Percentiles rank a stretch among this genome's conserved stretches.
Conservation (phyloP, 2,888 invertebrate genomes). For the Antitype chi region DNA sequence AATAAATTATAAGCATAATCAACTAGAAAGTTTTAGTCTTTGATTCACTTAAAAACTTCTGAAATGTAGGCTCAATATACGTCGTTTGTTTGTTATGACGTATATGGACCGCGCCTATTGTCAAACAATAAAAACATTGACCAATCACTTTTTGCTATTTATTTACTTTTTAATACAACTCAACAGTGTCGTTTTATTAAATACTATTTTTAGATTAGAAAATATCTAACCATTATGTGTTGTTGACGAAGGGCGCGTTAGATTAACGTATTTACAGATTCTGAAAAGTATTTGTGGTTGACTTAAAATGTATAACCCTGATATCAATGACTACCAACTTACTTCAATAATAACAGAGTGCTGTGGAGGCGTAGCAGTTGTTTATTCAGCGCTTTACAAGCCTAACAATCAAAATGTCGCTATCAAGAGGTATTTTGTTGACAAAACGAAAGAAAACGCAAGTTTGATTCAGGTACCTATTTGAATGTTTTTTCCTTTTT, state of each 20-base stretch:
- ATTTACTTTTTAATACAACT: conserved; percentile 55
- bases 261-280: conserved; percentile 44
- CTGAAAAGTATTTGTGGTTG: conserved; percentile 43
- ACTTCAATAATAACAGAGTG: conserved; percentile 93
- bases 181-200: conserved; percentile 37
- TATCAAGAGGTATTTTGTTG: conserved; percentile 94
- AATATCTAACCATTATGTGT: conserved; percentile 52
- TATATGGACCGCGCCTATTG: conserved; percentile 50
- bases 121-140: conserved; percentile 68
- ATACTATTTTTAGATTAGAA: conserved; percentile 51
- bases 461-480: conserved; percentile 89
- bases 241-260: conserved; percentile 50
- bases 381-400: conserved; percentile 93
- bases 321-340: conserved; percentile 92
- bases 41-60: background rate
- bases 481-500: conserved; percentile 1
- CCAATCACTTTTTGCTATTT: conserved; percentile 57
- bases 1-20: background rate
- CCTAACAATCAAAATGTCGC: conserved; percentile 93
- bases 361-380: conserved; percentile 93
- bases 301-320: conserved; percentile 90
- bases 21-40: background rate
- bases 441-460: conserved; percentile 92
- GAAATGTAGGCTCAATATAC: conserved; percentile 6
- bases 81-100: background rate